phyloP scores from a whole-genome alignment of 2,888 invertebrate species.

The Dynastes tityus region DNA sequence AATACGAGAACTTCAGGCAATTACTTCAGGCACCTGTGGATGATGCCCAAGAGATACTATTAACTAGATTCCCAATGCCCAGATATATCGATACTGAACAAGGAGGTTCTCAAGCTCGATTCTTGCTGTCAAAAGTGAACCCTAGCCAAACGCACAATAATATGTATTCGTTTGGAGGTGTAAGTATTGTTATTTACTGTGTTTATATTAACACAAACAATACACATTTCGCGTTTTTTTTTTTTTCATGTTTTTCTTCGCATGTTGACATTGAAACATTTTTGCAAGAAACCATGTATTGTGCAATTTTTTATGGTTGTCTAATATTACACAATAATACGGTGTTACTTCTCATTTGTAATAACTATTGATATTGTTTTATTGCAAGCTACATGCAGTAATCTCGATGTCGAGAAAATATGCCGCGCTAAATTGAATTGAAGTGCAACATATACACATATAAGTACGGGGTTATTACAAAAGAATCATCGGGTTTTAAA shows the following conservation, averaged over 20 bases:
- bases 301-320: too few relatives aligned
- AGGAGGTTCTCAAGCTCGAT: slow-evolving; percentile 99
- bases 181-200: slow-evolving; percentile 72
- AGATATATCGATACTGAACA: slow-evolving; percentile 99
- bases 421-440: too few relatives aligned
- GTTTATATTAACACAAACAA: slow-evolving; percentile 5
- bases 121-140: slow-evolving; percentile 98
- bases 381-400: too few relatives aligned
- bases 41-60: slow-evolving; percentile 97
- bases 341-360: too few relatives aligned
- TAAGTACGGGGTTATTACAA: too few relatives aligned
- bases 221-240: neutral
- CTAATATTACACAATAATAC: too few relatives aligned
- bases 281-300: neutral
- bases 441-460: too few relatives aligned
- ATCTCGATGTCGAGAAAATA: too few relatives aligned
- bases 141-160: slow-evolving; percentile 99
- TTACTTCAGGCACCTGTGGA: slow-evolving; percentile 95
- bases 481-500: too few relatives aligned
- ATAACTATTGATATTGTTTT: too few relatives aligned
- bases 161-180: slow-evolving; percentile 96
- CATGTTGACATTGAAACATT: neutral
- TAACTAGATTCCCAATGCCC: slow-evolving; percentile 97
- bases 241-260: neutral
- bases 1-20: slow-evolving; percentile 98